Base-by-base conservation (phyloP, 2,888 invertebrate genomes). In the Troglohyphantes excavatus region DNA sequence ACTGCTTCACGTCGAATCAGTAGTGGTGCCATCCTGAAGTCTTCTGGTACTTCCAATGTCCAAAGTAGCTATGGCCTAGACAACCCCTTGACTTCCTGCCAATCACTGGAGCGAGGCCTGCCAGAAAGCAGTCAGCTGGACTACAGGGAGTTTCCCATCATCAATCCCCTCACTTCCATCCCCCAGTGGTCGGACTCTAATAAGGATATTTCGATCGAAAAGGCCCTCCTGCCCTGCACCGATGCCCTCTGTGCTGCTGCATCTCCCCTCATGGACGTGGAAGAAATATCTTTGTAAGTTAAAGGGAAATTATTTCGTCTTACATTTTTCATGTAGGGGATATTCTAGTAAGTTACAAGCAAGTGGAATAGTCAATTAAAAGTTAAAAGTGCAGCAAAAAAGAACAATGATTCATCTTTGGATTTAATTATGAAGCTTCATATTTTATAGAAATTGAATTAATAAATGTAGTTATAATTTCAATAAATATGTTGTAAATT, bases 211-310 rank as follows among this genome's bases (percentile, higher is more conserved):
- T 96, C 99, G 92, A 98, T 99, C 92, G 98, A 98, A 92, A 98
- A 98, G 94, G 98, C 98, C 92, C 95, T 99, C 27, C 94, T 99
- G 91, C 98, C 98, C 73, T 99, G 99, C 93, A 98, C 98, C 2
- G 98, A 99, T 93, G 98, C 98, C 0, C 94, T 99, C 5, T 98
- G 98, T 93, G 98, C 98, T 0, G 98, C 98, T 0, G 98, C 98
- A n/a, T 97, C 98, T 90, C 98, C 98, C 0, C 94, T 98, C 13
- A 97, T 98, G 96, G 98, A 98, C 93, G 97, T 97, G 0, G 97
- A 97, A 93, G 97, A 97, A 93, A 96, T 97, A 0, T 94, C 97
- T 1, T 94, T 97, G 93, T 95, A 93, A 93, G 93, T 93, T 39
- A 23, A 43, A 39, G 7, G 2, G 23, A n/a, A n/a, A n/a, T n/a